Conservation (phyloP, 2,888 invertebrate genomes). For the Crioceris asparagi region DNA sequence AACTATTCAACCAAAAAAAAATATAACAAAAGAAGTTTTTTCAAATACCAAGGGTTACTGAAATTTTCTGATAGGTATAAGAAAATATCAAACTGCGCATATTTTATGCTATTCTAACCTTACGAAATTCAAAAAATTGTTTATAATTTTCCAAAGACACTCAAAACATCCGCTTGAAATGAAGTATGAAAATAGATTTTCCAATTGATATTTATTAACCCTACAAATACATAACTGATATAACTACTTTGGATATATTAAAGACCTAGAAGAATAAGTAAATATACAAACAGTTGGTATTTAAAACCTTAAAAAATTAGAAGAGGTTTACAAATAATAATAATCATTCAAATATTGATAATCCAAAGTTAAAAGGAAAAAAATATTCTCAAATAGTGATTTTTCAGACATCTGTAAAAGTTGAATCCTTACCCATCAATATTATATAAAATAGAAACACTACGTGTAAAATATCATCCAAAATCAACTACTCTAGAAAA, state of each 20-base stretch:
- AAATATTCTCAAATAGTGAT: constrained; percentile 10
- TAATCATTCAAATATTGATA: neutral
- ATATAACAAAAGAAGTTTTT: too few relatives aligned
- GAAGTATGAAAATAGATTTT: too few relatives aligned
- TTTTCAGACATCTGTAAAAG: constrained; percentile 16
- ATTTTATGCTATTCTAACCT: too few relatives aligned
- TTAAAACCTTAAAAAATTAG: neutral
- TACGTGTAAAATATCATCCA: constrained; percentile 30
- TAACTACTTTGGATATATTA: constrained; percentile 22
- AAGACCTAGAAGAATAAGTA: constrained; percentile 17
- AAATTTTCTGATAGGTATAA: too few relatives aligned
- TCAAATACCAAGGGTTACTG: too few relatives aligned
- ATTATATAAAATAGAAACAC: constrained; percentile 20
- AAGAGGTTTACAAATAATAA: neutral
- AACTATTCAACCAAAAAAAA: too few relatives aligned
- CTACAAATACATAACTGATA: constrained; percentile 23
- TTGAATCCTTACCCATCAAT: constrained; percentile 19
- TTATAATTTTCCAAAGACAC: too few relatives aligned
- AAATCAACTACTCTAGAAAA: constrained; percentile 26
- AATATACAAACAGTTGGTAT: constrained; percentile 22
- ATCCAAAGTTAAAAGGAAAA: constrained; percentile 2
- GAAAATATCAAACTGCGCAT: too few relatives aligned
- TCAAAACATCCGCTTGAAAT: too few relatives aligned
- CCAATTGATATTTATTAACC: constrained; percentile 24
- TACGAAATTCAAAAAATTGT: too few relatives aligned